A percentile compares a stretch with the other conserved stretches of the same genome.
Conservation (phyloP, 2,888 invertebrate genomes). For the Apocheima hispidaria region DNA sequence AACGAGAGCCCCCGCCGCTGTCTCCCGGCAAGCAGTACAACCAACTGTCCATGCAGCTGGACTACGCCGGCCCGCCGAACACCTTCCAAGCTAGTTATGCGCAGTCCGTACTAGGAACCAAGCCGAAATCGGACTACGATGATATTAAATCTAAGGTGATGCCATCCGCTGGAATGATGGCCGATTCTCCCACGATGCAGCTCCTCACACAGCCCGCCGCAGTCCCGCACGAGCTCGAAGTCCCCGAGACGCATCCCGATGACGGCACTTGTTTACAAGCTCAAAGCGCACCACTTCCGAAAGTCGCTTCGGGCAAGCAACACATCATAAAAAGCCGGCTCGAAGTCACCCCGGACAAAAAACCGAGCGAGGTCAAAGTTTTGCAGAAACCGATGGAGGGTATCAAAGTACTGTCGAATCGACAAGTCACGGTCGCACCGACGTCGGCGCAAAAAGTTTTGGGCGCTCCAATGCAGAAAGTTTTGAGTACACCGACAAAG, state of each 20-base stretch:
- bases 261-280: slow-evolving; percentile 66
- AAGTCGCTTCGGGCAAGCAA: slow-evolving; percentile 69
- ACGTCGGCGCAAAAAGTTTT: slow-evolving; percentile 70
- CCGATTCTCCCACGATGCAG: slow-evolving; percentile 76
- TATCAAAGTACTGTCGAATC: slow-evolving; percentile 75
- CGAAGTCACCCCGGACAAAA: slow-evolving; percentile 66
- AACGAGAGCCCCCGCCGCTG: slow-evolving; percentile 63
- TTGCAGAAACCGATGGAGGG: slow-evolving; percentile 74
- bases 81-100: slow-evolving; percentile 82
- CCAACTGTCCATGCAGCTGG: slow-evolving; percentile 62
- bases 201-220: slow-evolving; percentile 73
- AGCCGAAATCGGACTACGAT: slow-evolving; percentile 72
- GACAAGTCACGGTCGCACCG: slow-evolving; percentile 74
- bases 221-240: slow-evolving; percentile 69
- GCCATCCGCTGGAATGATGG: slow-evolving; percentile 66
- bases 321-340: slow-evolving; percentile 75
- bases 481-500: slow-evolving; percentile 69
- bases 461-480: slow-evolving; percentile 59
- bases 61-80: slow-evolving; percentile 73
- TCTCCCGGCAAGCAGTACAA: slow-evolving; percentile 71
- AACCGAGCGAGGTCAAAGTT: slow-evolving; percentile 72
- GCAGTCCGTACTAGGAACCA: slow-evolving; percentile 72
- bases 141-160: slow-evolving; percentile 69
- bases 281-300: slow-evolving; percentile 63
- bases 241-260: slow-evolving; percentile 67